Evolutionary conservation across 2,888 invertebrate genomes (phyloP), one percentile per base, ranked within the genome.

Genomic region (Agrochola litura): DNA sequence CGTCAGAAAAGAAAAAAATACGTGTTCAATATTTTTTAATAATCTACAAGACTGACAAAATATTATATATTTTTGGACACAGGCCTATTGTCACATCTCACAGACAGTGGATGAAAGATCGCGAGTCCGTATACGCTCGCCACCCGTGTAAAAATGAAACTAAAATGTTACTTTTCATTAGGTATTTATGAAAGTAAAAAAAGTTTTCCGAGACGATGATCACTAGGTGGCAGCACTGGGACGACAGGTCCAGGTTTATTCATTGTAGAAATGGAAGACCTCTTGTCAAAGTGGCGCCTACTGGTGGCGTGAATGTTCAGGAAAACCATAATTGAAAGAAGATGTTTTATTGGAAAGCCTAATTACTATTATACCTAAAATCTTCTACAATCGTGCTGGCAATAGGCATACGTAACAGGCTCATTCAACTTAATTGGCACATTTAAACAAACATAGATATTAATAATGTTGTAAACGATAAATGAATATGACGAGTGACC

Each of bases 401-500:
- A 37, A 37, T 37, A 37, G 5, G 37, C 2, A 37, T 37, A 6
- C 6, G 22, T 37, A 22, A 61, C 22, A 63, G 6, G n/a, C 14
- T 64, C 16, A 41, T 43, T 63, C 5, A 25, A 73, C 6, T 2
- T 43, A 16, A n/a, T 43, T 58, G 30, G 6, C 16, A n/a, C 16
- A 14, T 49, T 49, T 10, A 2, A 67, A 30, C 37, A 52, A 52
- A 52, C 6, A 41, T 16, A 64, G 6, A 19, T 41, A 30, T 46
- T 69, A 41, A n/a, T 9, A 54, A 30, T 30, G 22, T 49, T 68
- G 8, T 41, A 81, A 65, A 66, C 30, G 30, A 14, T 65, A 49
- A 56, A 66, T 66, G 19, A 61, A 70, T 58, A 37, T 67, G 41
- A 70, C 19, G 66, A 61, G 52, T 70, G 80, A 58, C 76, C 81